Conservation (phyloP, 2,888 invertebrate species). For the Crocallis elinguaria region DNA sequence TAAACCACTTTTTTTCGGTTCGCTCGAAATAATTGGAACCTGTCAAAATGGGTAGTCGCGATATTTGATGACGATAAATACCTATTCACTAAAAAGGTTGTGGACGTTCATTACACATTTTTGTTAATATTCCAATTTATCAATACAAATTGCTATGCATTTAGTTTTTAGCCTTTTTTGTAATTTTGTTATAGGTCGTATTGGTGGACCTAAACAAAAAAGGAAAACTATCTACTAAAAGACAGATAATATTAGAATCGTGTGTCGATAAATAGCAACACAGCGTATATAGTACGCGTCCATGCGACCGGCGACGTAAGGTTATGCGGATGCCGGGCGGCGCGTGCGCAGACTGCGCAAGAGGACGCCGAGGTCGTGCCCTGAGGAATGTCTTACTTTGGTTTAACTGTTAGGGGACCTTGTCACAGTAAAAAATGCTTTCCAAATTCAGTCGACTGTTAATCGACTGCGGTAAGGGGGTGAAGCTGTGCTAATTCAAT, state of each 20-base stretch:
- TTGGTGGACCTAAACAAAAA: too few relatives aligned
- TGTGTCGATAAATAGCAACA: constrained; percentile 25
- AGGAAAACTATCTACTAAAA: background rate
- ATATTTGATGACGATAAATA: constrained; percentile 23
- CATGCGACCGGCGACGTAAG: constrained; percentile 50
- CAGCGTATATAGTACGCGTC: constrained; percentile 32
- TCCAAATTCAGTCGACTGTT: too few relatives aligned
- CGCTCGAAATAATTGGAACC: constrained; percentile 34
- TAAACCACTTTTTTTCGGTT: constrained; percentile 30
- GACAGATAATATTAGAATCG: constrained; percentile 39
- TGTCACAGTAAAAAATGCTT: background rate
- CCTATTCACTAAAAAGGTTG: constrained; percentile 6
- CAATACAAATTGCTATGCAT: too few relatives aligned
- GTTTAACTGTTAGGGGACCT: background rate
- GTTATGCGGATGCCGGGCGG: constrained; percentile 75
- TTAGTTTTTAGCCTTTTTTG: too few relatives aligned
- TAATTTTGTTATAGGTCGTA: too few relatives aligned
- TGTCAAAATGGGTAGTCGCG: constrained; percentile 33
- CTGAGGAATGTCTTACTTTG: constrained; percentile 57
- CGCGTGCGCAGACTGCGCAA: constrained; percentile 70
- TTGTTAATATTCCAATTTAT: background rate
- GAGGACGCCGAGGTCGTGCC: constrained; percentile 68
- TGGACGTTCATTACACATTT: background rate
- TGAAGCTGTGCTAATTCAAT: too few relatives aligned
- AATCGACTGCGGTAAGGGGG: too few relatives aligned